phyloP scores from a whole-genome alignment of 2,113 vertebrate genomes.

The Rhinichthys klamathensis region DNA sequence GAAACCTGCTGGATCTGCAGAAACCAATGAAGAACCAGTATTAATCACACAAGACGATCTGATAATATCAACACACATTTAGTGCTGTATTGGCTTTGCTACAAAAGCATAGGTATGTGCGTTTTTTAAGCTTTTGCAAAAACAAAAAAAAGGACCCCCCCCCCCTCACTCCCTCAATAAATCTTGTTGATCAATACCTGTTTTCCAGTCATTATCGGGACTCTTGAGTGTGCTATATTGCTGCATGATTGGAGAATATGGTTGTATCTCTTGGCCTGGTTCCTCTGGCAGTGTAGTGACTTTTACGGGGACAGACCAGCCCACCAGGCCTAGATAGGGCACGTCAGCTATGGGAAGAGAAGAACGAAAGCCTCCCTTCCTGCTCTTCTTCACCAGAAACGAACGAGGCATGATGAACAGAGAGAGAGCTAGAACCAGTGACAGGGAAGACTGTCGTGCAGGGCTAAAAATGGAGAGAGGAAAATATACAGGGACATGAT shows the following conservation, averaged over 20 bases:
- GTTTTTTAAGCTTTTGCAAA: no score
- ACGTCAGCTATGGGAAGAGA: conserved; percentile 48
- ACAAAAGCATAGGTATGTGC: no score
- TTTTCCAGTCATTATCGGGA: conserved; percentile 31
- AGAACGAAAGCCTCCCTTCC: conserved; percentile 66
- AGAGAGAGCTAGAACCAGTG: background rate
- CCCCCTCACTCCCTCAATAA: background rate
- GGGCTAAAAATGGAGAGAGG: background rate
- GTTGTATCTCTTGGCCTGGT: conserved; percentile 6
- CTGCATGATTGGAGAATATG: conserved; percentile 12
- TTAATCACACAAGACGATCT: background rate
- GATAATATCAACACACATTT: background rate
- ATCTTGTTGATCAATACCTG: conserved; percentile 16
- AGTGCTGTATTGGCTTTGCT: background rate
- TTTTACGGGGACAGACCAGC: conserved; percentile 1
- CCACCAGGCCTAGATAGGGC: conserved; percentile 37
- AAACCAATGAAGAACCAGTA: background rate
- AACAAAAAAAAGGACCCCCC: background rate
- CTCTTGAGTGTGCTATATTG: background rate
- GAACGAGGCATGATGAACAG: conserved; percentile 73
- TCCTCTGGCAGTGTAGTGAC: conserved; percentile 24
- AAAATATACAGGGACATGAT: background rate
- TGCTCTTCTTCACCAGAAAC: conserved; percentile 71
- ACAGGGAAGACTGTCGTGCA: background rate
- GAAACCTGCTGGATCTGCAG: conserved; percentile 29